Conservation (phyloP, 2,113 vertebrate species). For the Calyptommatus sinebrachiatus region DNA sequence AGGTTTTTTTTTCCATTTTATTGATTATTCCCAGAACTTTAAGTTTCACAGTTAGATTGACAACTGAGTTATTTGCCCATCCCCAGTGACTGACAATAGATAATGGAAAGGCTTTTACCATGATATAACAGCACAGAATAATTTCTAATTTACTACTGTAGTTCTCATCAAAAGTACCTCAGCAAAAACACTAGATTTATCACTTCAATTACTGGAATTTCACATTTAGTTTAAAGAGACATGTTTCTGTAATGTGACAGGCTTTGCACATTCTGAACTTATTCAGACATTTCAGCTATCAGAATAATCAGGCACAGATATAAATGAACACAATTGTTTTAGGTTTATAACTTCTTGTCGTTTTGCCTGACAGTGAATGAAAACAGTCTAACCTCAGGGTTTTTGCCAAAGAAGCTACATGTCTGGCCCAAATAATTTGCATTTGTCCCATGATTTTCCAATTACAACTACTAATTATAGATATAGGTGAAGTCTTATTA, state of each 20-base stretch:
- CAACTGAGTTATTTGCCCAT: conserved; percentile 84
- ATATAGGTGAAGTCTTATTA: not conserved
- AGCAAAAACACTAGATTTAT: conserved; percentile 85
- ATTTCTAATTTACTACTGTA: conserved; percentile 88
- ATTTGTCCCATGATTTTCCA: conserved; percentile 28
- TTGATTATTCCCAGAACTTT: conserved; percentile 82
- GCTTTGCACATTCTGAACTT: conserved; percentile 84
- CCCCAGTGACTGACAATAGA: conserved; percentile 82
- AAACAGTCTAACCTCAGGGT: conserved; percentile 67
- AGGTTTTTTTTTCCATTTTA: conserved; percentile 59
- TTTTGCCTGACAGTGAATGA: conserved; percentile 68
- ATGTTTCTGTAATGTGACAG: conserved; percentile 93
- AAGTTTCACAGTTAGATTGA: conserved; percentile 81
- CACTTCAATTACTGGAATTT: conserved; percentile 94
- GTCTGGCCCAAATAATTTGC: conserved; percentile 44
- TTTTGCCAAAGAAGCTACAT: conserved; percentile 56
- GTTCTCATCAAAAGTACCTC: conserved; percentile 86
- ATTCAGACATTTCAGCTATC: conserved; percentile 79
- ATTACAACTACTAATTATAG: not conserved
- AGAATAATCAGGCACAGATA: conserved; percentile 77
- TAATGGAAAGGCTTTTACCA: conserved; percentile 86
- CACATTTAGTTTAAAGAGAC: conserved; percentile 94
- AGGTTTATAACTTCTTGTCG: conserved; percentile 73
- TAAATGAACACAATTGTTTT: conserved; percentile 75
- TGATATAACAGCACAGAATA: conserved; percentile 83